Percentiles rank a stretch among this genome's conserved stretches.
Conservation (phyloP, 2,797 vertebrate genomes). For the Danio choprae region DNA sequence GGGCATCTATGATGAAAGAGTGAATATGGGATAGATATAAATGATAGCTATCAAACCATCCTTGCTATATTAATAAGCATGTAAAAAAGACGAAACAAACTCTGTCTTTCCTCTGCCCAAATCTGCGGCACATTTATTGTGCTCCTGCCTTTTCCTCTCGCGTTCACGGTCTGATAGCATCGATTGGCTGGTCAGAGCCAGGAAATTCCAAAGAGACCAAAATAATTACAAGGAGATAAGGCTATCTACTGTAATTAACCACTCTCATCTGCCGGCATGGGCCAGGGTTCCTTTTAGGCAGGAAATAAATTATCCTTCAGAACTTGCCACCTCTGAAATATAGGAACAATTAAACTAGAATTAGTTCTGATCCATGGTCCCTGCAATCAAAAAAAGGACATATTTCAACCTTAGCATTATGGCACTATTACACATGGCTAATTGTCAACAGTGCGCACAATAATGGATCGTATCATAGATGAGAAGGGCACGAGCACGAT, state of each 20-base stretch:
- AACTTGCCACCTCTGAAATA: constrained; percentile 84
- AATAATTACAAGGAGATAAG: constrained; percentile 83
- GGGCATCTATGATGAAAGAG: constrained; percentile 40
- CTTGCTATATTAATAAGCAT: constrained; percentile 47
- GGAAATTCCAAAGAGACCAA: constrained; percentile 71
- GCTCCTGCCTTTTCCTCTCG: constrained; percentile 56
- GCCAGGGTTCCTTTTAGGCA: constrained; percentile 73
- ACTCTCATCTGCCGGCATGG: constrained; percentile 70
- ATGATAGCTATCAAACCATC: constrained; percentile 48
- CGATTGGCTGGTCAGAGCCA: constrained; percentile 67
- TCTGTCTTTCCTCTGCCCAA: constrained; percentile 50
- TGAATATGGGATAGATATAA: constrained; percentile 43
- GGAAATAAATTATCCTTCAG: constrained; percentile 87
- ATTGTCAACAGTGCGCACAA: constrained; percentile 79
- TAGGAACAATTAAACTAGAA: constrained; percentile 92
- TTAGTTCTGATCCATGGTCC: constrained; percentile 89
- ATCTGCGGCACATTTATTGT: constrained; percentile 59
- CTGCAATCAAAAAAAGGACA: constrained; percentile 82
- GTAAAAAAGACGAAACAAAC: constrained; percentile 22
- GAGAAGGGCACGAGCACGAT: constrained; percentile 66
- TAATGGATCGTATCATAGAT: constrained; percentile 77
- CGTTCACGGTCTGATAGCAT: constrained; percentile 67
- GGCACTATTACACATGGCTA: constrained; percentile 83
- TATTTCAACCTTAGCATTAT: constrained; percentile 78
- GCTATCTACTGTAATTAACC: constrained; percentile 87